A percentile compares a stretch with the other conserved stretches of the same genome.
Evolutionary conservation across 2,888 invertebrate species (phyloP).

Genomic region (Ctenicera cuprea): DNA sequence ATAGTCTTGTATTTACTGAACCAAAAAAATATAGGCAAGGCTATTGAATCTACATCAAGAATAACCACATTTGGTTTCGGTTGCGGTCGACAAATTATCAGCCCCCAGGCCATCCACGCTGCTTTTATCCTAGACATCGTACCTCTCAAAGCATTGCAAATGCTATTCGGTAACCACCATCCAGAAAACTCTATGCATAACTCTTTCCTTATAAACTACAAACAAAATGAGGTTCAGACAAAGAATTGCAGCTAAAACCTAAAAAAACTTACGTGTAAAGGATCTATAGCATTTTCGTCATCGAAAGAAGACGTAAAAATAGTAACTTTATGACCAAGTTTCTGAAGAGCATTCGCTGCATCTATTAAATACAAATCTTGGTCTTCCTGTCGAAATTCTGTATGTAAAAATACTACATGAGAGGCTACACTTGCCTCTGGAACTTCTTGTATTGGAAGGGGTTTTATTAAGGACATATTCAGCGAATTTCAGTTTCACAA

Average conservation of each 20-base stretch:
- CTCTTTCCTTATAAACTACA: slow-evolving; percentile 44
- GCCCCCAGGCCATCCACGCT: slow-evolving; percentile 63
- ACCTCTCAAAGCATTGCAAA: slow-evolving; percentile 59
- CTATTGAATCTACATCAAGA: slow-evolving; percentile 64
- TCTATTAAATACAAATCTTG: slow-evolving; percentile 67
- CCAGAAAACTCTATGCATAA: slow-evolving; percentile 52
- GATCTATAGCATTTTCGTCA: slow-evolving; percentile 60
- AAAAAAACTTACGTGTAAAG: slow-evolving; percentile 62
- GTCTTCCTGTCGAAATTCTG: slow-evolving; percentile 63
- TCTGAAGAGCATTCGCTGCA: slow-evolving; percentile 63
- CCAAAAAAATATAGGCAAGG: slow-evolving; percentile 62
- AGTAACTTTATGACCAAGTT: slow-evolving; percentile 65
- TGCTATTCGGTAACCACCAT: slow-evolving; percentile 65
- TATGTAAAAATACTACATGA: slow-evolving; percentile 66
- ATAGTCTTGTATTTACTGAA: slow-evolving; percentile 64
- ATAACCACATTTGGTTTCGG: slow-evolving; percentile 64
- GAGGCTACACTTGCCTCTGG: not conserved
- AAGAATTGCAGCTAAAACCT: not conserved
- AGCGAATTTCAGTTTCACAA: too few relatives aligned
- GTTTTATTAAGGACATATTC: too few relatives aligned
- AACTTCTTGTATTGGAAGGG: too few relatives aligned
- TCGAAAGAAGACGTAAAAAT: slow-evolving; percentile 63
- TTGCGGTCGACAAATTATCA: slow-evolving; percentile 63
- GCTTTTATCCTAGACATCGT: slow-evolving; percentile 60
- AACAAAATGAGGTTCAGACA: not conserved